These are phyloP conservation scores for Podocnemis expansa DNA, from an alignment of 2,113 vertebrate genomes.

Conservation along the genomic window DNA sequence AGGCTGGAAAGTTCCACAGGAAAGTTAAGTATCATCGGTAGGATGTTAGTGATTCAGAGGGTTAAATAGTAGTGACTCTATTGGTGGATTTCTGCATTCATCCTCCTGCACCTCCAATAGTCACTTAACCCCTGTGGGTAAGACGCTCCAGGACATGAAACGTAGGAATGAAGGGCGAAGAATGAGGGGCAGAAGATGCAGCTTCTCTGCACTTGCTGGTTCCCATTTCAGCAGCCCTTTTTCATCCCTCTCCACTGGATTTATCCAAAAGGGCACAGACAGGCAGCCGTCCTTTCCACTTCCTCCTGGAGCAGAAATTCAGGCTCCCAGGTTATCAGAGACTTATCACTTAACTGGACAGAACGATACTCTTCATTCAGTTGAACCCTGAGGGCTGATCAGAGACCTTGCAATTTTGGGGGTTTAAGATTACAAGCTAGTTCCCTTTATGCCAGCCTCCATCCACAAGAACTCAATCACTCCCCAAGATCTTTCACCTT, in stretches of 20 bases:
- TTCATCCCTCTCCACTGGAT: background rate
- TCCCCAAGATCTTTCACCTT: background rate
- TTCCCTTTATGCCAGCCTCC: background rate
- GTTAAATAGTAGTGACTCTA: background rate
- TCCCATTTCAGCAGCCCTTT: background rate
- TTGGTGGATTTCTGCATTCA: background rate
- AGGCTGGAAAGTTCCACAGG: background rate
- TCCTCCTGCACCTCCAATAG: background rate
- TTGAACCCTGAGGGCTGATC: background rate
- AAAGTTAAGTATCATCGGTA: background rate
- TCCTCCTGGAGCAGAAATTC: background rate
- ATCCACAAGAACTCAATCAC: background rate
- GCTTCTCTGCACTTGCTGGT: background rate
- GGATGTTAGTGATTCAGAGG: background rate
- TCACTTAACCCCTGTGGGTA: background rate
- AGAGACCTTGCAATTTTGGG: background rate
- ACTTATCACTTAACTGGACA: background rate
- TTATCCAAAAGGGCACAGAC: background rate
- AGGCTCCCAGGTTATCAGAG: background rate
- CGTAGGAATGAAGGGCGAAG: background rate
- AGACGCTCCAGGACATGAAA: background rate
- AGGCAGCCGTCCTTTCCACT: background rate
- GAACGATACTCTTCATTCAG: background rate
- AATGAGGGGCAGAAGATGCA: background rate
- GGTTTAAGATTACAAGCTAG: too few relatives aligned